Conservation (phyloP, 2,888 invertebrate species). For the Hypena proboscidalis region DNA sequence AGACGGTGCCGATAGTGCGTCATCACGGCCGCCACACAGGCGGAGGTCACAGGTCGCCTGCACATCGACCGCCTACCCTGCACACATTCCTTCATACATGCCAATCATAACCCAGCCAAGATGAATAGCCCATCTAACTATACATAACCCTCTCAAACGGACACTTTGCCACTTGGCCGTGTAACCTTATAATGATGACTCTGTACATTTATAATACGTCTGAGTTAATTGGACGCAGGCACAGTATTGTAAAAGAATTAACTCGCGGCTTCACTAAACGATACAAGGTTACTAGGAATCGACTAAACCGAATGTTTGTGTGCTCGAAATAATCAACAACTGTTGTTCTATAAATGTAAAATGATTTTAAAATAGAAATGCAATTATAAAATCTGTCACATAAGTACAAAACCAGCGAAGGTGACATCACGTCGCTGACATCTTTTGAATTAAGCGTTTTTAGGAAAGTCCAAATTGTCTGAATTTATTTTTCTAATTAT, state of each 20-base stretch:
- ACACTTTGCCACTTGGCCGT: conserved; percentile 42
- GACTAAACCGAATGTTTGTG: too few relatives aligned
- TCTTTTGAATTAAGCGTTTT: too few relatives aligned
- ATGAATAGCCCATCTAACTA: conserved; percentile 18
- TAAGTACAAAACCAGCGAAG: too few relatives aligned
- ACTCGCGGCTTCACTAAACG: conserved; percentile 54
- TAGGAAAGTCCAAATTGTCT: too few relatives aligned
- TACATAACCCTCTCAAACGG: background rate
- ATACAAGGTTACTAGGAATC: too few relatives aligned
- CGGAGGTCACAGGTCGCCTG: conserved; percentile 73
- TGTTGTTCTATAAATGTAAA: too few relatives aligned
- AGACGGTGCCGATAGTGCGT: conserved; percentile 52
- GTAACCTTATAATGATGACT: conserved; percentile 70
- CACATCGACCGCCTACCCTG: conserved; percentile 69
- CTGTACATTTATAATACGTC: conserved; percentile 74
- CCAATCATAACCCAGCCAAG: conserved; percentile 33
- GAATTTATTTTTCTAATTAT: too few relatives aligned
- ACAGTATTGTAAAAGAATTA: conserved; percentile 77
- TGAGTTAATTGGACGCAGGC: conserved; percentile 81
- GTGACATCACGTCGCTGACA: too few relatives aligned
- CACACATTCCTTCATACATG: conserved; percentile 58
- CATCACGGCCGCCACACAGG: conserved; percentile 51
- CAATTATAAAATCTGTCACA: too few relatives aligned
- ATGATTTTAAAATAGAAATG: too few relatives aligned
- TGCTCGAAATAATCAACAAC: conserved; percentile 35